phyloP scores from a whole-genome alignment of 2,113 vertebrate genomes.

The Bubo blakistoni region DNA sequence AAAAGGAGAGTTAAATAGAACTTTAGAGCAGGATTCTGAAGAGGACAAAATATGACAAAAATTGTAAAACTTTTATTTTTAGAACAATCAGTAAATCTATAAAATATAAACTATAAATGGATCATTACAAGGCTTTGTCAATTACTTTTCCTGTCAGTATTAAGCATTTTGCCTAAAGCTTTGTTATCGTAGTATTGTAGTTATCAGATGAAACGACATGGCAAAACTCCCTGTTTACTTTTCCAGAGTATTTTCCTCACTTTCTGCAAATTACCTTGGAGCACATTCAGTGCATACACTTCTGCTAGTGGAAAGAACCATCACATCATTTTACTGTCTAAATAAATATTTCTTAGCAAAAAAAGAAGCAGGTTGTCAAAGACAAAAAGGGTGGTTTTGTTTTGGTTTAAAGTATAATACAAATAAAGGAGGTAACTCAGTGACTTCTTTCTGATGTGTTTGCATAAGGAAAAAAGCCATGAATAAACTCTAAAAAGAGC shows the following conservation, averaged over 20 bases:
- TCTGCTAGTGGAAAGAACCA: neutral
- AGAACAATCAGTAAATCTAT: neutral
- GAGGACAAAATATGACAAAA: neutral
- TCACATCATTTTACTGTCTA: slow-evolving; percentile 17
- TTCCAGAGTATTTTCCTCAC: slow-evolving; percentile 24
- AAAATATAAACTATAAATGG: neutral
- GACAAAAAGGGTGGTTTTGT: neutral
- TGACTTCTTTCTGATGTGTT: slow-evolving; percentile 12
- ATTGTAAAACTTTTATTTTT: neutral
- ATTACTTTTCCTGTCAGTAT: slow-evolving; percentile 51
- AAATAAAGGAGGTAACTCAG: slow-evolving; percentile 14
- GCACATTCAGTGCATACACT: neutral
- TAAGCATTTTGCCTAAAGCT: slow-evolving; percentile 61
- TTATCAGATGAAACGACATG: slow-evolving; percentile 55
- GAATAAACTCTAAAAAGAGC: neutral
- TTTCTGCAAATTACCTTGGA: slow-evolving; percentile 24
- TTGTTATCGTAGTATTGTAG: slow-evolving; percentile 21
- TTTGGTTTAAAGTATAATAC: slow-evolving; percentile 43
- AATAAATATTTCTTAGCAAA: neutral
- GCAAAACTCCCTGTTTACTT: slow-evolving; percentile 52
- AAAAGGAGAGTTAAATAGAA: slow-evolving; percentile 9
- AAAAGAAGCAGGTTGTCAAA: neutral
- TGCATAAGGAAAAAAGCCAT: neutral
- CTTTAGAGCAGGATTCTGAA: neutral
- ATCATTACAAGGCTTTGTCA: slow-evolving; percentile 16